Evolutionary conservation across 2,888 invertebrate species (phyloP).

Genomic region (Phalangium opilio): DNA sequence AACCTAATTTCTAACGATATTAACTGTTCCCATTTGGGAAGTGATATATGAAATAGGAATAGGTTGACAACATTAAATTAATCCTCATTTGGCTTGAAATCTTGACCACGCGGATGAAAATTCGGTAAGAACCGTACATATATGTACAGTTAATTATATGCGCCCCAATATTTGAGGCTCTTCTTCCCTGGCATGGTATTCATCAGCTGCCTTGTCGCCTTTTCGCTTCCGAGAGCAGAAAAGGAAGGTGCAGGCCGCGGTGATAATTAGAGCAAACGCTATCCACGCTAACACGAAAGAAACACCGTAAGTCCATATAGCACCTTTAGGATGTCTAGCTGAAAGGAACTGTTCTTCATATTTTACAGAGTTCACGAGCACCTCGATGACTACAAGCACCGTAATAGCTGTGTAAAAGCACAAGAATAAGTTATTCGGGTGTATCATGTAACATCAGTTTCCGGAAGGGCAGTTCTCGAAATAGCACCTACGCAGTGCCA

Average conservation of each 20-base stretch:
- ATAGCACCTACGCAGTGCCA: too few species aligned
- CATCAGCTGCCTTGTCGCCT: constrained; percentile 63
- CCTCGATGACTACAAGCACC: constrained; percentile 65
- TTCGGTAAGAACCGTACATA: too few species aligned
- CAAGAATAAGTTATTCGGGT: neutral
- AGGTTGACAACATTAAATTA: too few species aligned
- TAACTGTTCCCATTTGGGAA: too few species aligned
- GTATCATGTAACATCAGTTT: too few species aligned
- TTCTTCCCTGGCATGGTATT: constrained; percentile 66
- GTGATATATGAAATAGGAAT: too few species aligned
- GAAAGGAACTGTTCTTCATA: constrained; percentile 50
- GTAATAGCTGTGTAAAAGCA: constrained; percentile 46
- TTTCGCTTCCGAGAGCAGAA: constrained; percentile 70
- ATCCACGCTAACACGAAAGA: constrained; percentile 45
- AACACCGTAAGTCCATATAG: constrained; percentile 48
- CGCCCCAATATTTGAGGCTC: constrained; percentile 60
- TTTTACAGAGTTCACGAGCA: constrained; percentile 53
- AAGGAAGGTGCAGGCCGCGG: constrained; percentile 55
- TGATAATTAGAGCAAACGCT: constrained; percentile 51
- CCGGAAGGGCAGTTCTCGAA: too few species aligned
- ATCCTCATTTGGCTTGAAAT: too few species aligned
- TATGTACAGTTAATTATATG: constrained; percentile 17
- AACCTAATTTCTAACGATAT: too few species aligned
- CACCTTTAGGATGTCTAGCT: constrained; percentile 49
- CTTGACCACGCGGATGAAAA: too few species aligned